Conservation (phyloP, 1,140 invertebrate species). For the Pinna nobilis region DNA sequence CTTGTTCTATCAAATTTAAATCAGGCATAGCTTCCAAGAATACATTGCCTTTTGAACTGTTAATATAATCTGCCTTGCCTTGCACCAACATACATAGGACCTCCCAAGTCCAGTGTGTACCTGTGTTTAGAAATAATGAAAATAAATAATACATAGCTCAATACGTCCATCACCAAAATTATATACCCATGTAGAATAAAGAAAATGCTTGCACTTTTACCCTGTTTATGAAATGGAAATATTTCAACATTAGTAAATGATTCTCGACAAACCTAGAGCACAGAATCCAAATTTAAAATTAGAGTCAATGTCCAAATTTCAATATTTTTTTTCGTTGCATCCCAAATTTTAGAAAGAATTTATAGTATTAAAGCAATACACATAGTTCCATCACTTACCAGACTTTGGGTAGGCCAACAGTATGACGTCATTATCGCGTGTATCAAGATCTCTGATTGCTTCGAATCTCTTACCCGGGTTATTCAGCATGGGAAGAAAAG, state of each 20-base stretch:
- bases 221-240: no score
- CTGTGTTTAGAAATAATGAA: constrained; percentile 27
- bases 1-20: background rate
- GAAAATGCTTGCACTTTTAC: no score
- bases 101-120: constrained; percentile 57
- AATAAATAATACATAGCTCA: no score
- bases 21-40: constrained; percentile 24
- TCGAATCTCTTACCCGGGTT: constrained; percentile 3
- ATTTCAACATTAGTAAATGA: no score
- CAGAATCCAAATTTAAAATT: no score
- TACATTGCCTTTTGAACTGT: constrained; percentile 16
- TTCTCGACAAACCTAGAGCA: no score
- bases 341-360: no score
- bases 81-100: constrained; percentile 43
- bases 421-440: background rate
- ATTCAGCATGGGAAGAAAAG: background rate
- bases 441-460: background rate
- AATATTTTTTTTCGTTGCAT: no score
- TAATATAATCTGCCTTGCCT: constrained; percentile 21
- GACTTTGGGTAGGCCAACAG: background rate
- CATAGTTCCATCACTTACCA: background rate
- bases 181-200: no score
- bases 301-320: no score
- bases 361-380: background rate
- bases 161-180: no score